Evolutionary conservation across 2,888 invertebrate species (phyloP), one percentile per base, ranked within the genome.

Genomic region (Eristalinus sepulchralis): DNA sequence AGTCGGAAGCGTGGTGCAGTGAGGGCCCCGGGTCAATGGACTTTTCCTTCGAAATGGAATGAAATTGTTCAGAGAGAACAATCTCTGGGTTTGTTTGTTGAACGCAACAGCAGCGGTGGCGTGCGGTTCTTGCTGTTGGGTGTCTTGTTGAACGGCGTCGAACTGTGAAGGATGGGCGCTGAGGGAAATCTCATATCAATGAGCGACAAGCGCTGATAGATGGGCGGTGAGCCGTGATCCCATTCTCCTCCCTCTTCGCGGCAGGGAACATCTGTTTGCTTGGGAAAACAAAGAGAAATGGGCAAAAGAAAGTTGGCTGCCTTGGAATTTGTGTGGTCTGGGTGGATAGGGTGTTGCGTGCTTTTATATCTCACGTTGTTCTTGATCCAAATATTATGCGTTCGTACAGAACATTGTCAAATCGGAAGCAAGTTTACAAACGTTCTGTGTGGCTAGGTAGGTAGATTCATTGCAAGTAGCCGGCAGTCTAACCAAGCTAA

Each of bases 1-100:
- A 39, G 24, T 70, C 53, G 76, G 76, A 68, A 77, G 68, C 68
- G 9, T 9, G 5, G 27, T 62, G 27, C 27, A 53, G 47, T 66
- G 60, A 78, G 55, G n/a, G 36, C 11, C 17, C 17, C 6, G 31
- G 70, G 70, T 68, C 63, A 78, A 70, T 39, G 70, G 22, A 78
- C 78, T 34, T 17, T 17, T n/a, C 6, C 34, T 34, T 34, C 9
- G 34, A 34, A 34, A 9, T 34, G 47, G n/a, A 47, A 17, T 27
- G 27, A 17, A 47, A 47, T 47, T 17, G 47, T 47, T 47, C 47
- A 17, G 17, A 17, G 17, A 17, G 47, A 47, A 47, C 17, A 47
- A 47, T 47, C 47, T 47, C 17, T 8, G 47, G 8, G n/a, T 47
- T 47, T 47, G 47, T 47, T 47, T 47, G 47, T 47, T 47, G 47